Base-by-base conservation (phyloP, 2,797 vertebrate genomes). In the Hydrolagus colliei region DNA sequence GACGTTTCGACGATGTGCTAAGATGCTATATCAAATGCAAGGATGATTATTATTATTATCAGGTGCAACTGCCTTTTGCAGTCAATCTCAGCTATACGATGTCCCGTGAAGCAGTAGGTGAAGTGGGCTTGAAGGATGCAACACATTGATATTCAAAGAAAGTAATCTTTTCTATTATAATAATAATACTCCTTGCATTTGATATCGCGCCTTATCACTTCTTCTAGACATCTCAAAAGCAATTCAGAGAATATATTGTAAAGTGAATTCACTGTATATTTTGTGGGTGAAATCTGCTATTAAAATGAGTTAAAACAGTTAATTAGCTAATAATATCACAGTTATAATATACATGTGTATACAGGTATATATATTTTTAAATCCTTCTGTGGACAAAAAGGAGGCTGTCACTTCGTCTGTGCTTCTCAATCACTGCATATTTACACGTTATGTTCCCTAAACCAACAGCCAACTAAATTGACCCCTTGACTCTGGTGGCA, bases 371-470 rank as follows among this genome's bases (percentile, higher is more conserved):
- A 27, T 27, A 27, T 68, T 41, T 68, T 27, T 13, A 2, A 68
- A 82, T 35, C 27, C 41, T 52, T 71, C 79, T 71, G 67, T 20
- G 6, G 65, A 84, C 63, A 84, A 52, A 84, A 84, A 84, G 79
- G 71, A 35, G 65, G 63, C 71, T 68, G 71, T 84, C 68, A 84
- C 71, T 68, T 82, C 20, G 20, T 59, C 41, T n/a, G 71, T 52
- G 41, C 71, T 71, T 41, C 79, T 84, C 79, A 84, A 84, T 84
- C 41, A 84, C 71, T 84, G 79, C 79, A 71, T 67, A 71, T 84
- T 84, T 68, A 67, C 63, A 67, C 68, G 32, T 27, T 84, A 71
- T 41, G 32, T 68, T 84, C 52, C 65, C 20, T 16, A 84, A 11
- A 68, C 22, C 32, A 63, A 84, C 20, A 35, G 71, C 35, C 71